Evolutionary conservation across 2,113 vertebrate species (phyloP), one percentile per base, ranked within the genome.

Genomic region (Edolisoma coerulescens): DNA sequence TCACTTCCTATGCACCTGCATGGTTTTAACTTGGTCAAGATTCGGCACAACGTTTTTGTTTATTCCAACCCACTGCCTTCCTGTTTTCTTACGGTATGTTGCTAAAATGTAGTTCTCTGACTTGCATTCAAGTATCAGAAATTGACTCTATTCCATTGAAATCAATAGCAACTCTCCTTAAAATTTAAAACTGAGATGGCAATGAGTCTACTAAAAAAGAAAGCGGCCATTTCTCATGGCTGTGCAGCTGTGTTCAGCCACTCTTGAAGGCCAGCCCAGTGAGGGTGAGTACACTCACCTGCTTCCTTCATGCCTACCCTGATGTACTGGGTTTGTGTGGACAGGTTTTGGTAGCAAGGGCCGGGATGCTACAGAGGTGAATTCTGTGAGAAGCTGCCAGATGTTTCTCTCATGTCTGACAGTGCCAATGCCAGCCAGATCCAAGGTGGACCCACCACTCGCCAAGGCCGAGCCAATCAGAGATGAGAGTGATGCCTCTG

Each of bases 11-110:
- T 28, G 13, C 27, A 67, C 16, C 92, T 78, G 7, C 18, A 28
- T 47, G n/a, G 5, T 67, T 90, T 90, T 84, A 78, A 39, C 64
- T 52, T 76, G 16, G 20, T 63, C 44, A 92, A 75, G 86, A 84
- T 44, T 78, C 1, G 3, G 23, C 16, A 20, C 24, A 42, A 3
- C 56, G 4, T 47, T 93, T 93, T 88, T 77, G 10, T 10, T 59
- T 20, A 30, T 71, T 92, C 44, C 35, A 64, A 24, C 53, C 24
- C 4, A 47, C 56, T 75, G 13, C 47, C 19, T 81, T 54, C 60
- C 35, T 50, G 33, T 87, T 87, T 94, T 76, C 20, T 76, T 16
- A 61, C 3, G 41, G 7, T 52, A 15, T 5, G 3, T 52, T 81
- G 30, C 81, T 69, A 53, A 75, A 71, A 13, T 32, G 27, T 17